Percentiles rank a stretch among this genome's conserved stretches.
phyloP scores from a whole-genome alignment of 2,113 vertebrate species.

The Nibea albiflora region DNA sequence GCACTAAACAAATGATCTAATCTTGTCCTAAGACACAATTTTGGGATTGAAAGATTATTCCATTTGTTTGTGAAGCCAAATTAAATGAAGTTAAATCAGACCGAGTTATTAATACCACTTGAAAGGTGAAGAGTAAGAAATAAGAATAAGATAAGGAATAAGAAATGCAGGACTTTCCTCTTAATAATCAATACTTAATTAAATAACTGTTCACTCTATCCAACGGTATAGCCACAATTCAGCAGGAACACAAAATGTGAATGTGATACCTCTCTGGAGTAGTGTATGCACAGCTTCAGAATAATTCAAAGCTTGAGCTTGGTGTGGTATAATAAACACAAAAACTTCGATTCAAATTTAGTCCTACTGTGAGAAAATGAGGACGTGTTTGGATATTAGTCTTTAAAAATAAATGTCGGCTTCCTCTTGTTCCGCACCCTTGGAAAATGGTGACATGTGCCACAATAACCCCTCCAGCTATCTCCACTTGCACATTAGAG shows the following conservation, averaged over 20 bases:
- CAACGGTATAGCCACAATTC: not conserved
- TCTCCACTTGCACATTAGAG: not conserved
- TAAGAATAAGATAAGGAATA: no score
- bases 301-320: no score
- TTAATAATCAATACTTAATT: not conserved
- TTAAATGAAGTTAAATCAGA: not conserved
- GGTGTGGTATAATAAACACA: not conserved
- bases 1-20: not conserved
- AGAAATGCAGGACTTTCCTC: not conserved
- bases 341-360: not conserved
- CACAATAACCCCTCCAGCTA: slow-evolving; percentile 7
- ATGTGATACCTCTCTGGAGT: not conserved
- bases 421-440: slow-evolving; percentile 6
- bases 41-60: not conserved
- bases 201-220: not conserved
- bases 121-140: not conserved
- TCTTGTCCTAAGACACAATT: not conserved
- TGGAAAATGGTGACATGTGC: not conserved
- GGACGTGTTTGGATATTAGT: not conserved
- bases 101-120: not conserved
- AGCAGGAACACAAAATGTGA: not conserved
- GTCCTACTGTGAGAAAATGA: not conserved
- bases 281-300: no score
- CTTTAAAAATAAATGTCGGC: slow-evolving; percentile 8
- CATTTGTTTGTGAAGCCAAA: not conserved